A percentile compares a stretch with the other conserved stretches of the same genome.
These are phyloP conservation scores for Leptopilina drosophilae DNA, from an alignment of 2,888 invertebrate species.

Conservation along the genomic window DNA sequence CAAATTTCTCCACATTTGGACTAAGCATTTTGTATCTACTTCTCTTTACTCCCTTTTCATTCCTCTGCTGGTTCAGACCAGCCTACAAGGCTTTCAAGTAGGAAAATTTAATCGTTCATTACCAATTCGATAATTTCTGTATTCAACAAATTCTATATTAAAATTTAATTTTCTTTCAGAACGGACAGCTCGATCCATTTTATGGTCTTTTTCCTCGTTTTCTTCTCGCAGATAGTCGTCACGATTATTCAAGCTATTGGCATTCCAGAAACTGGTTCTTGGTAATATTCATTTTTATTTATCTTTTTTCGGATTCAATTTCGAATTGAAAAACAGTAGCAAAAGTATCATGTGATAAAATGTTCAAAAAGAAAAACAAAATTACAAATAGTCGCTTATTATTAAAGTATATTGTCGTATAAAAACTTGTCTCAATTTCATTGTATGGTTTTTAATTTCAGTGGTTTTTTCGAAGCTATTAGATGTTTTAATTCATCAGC, in stretches of 20 bases:
- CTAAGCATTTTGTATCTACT: slow-evolving; percentile 92
- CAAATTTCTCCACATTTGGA: slow-evolving; percentile 87
- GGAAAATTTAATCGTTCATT: slow-evolving; percentile 48
- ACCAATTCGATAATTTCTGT: not conserved
- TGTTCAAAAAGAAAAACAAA: too few relatives aligned
- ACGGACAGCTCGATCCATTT: slow-evolving; percentile 99
- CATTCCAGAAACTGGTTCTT: slow-evolving; percentile 89
- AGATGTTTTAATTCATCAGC: slow-evolving; percentile 80
- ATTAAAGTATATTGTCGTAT: slow-evolving; percentile 59
- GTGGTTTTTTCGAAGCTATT: slow-evolving; percentile 90
- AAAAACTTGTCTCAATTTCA: slow-evolving; percentile 41
- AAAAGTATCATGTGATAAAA: too few relatives aligned
- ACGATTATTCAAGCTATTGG: slow-evolving; percentile 94
- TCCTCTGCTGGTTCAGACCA: slow-evolving; percentile 99
- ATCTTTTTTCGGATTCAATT: slow-evolving; percentile 4
- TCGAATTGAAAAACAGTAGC: too few relatives aligned
- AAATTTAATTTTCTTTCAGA: slow-evolving; percentile 78
- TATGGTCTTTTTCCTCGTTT: slow-evolving; percentile 99
- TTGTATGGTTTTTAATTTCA: slow-evolving; percentile 71
- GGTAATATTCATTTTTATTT: slow-evolving; percentile 79
- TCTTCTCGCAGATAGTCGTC: slow-evolving; percentile 95
- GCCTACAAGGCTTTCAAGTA: slow-evolving; percentile 98
- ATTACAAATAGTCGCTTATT: slow-evolving; percentile 4
- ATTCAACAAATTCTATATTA: slow-evolving; percentile 40
- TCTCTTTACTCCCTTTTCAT: slow-evolving; percentile 97